Conservation (phyloP, 2,888 invertebrate species). For the Thera britannica region DNA sequence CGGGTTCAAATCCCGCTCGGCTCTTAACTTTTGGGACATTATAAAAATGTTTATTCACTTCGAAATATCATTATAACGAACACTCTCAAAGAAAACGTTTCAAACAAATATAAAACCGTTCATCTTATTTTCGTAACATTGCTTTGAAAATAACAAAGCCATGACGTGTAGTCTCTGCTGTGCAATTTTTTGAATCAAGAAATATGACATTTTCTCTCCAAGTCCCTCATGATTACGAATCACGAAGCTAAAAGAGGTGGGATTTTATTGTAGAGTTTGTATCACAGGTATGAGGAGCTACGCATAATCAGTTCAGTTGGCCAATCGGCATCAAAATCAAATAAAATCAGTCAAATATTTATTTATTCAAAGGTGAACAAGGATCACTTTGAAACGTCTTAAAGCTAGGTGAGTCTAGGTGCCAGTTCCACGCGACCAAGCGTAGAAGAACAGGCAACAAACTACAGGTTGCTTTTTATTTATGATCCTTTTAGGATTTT, state of each 20-base stretch:
- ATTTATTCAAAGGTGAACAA: too few relatives aligned
- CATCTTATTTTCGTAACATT: slow-evolving; percentile 4
- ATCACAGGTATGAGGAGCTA: background rate
- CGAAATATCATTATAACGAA: background rate
- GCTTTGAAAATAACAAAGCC: slow-evolving; percentile 6
- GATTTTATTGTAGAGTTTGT: background rate
- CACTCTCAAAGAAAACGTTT: background rate
- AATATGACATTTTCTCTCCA: slow-evolving; percentile 25
- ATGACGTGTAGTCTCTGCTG: slow-evolving; percentile 3
- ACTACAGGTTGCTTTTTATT: too few relatives aligned
- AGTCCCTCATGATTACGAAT: slow-evolving; percentile 1
- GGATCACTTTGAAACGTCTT: too few relatives aligned
- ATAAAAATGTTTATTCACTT: background rate
- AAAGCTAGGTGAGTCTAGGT: too few relatives aligned
- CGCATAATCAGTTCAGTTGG: background rate
- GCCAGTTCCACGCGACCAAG: too few relatives aligned
- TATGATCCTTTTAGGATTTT: too few relatives aligned
- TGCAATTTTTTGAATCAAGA: slow-evolving; percentile 28
- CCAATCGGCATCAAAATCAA: too few relatives aligned
- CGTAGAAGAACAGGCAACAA: too few relatives aligned
- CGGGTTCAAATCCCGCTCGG: too few relatives aligned
- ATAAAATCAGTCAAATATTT: too few relatives aligned
- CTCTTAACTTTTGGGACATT: too few relatives aligned
- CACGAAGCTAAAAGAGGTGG: background rate
- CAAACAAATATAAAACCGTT: slow-evolving; percentile 1